phyloP scores from a whole-genome alignment of 2,113 vertebrate genomes.

The Engraulis encrasicolus region DNA sequence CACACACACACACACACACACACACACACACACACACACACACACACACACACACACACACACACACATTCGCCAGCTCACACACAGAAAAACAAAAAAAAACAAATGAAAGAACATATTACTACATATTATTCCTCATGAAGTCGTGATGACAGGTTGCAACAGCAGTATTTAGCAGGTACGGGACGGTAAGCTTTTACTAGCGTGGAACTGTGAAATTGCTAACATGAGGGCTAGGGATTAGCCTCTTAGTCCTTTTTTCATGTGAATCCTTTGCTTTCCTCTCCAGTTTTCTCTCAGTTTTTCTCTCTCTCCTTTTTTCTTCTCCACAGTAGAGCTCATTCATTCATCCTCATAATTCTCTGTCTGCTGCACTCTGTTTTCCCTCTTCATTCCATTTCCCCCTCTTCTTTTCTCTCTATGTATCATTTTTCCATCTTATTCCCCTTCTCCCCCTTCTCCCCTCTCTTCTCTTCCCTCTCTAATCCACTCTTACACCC shows the following conservation, averaged over 20 bases:
- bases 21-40: no score
- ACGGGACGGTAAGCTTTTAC: not conserved
- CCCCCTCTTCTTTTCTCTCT: no score
- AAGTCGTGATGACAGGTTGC: no score
- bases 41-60: no score
- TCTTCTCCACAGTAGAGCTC: no score
- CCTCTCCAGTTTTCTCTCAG: not conserved
- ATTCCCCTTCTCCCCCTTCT: not conserved
- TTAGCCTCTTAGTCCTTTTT: not conserved
- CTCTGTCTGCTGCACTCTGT: conserved; percentile 3
- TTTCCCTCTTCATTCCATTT: not conserved
- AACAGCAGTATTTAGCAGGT: not conserved
- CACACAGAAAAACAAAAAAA: no score
- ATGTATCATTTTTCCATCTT: no score
- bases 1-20: no score
- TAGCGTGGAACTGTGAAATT: not conserved
- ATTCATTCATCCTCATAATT: not conserved
- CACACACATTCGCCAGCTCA: no score
- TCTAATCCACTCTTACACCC: not conserved
- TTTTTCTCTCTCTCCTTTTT: no score
- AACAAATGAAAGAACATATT: no score
- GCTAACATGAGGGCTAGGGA: not conserved
- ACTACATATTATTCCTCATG: no score
- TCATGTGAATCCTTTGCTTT: not conserved
- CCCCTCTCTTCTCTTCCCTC: not conserved